Conservation (phyloP, 2,113 vertebrate species). For the Seriola aureovittata region DNA sequence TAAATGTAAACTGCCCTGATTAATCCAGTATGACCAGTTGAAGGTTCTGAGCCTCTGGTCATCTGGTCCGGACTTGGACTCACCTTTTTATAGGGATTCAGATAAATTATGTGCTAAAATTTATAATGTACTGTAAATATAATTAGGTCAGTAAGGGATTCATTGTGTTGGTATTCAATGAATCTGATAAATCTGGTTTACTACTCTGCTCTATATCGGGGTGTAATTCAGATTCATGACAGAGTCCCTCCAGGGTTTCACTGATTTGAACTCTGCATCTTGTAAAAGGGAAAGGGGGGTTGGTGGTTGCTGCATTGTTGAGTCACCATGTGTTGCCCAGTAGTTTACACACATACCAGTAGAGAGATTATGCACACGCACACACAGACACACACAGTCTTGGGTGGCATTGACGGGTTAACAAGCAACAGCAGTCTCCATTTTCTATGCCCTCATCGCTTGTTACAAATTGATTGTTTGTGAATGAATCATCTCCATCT, state of each 20-base stretch:
- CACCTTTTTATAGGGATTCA: too few species aligned
- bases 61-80: too few species aligned
- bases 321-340: conserved; percentile 48
- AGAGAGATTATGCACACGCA: background rate
- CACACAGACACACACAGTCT: background rate
- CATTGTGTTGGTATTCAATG: too few species aligned
- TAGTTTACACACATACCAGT: background rate
- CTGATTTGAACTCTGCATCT: background rate
- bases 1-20: too few species aligned
- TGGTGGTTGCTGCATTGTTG: conserved; percentile 51
- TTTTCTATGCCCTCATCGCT: background rate
- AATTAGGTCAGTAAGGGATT: background rate
- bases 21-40: too few species aligned
- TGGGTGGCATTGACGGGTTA: background rate
- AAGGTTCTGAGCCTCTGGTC: too few species aligned
- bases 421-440: background rate
- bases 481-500: conserved; percentile 31
- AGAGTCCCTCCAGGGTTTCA: background rate
- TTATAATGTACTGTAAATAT: background rate
- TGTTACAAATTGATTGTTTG: background rate
- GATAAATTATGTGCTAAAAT: background rate
- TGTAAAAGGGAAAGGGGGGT: background rate
- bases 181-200: too few species aligned
- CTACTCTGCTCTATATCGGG: too few species aligned
- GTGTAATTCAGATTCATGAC: background rate